Conservation (phyloP, 2,888 invertebrate genomes). For the Stenodema calcarata region DNA sequence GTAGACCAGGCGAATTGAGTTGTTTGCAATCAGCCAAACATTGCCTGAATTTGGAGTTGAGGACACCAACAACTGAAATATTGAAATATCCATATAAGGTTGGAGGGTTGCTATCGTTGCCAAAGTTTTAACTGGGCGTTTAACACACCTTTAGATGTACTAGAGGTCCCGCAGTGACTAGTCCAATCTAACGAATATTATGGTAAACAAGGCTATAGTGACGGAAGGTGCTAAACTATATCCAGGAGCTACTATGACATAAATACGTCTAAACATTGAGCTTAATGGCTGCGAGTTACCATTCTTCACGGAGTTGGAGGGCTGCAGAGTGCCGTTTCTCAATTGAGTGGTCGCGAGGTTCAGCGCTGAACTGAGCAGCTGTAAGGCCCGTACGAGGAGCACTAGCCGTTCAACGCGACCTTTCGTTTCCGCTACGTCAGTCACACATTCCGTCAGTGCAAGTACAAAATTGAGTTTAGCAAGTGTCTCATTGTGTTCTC, state of each 20-base stretch:
- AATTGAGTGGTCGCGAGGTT: conserved; percentile 87
- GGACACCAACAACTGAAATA: conserved; percentile 79
- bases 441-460: conserved; percentile 92
- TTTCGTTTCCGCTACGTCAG: conserved; percentile 80
- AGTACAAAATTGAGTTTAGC: conserved; percentile 97
- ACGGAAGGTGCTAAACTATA: too few relatives aligned
- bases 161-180: too few relatives aligned
- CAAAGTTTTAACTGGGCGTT: too few relatives aligned
- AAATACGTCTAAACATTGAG: too few relatives aligned
- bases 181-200: too few relatives aligned
- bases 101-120: too few relatives aligned
- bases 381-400: conserved; percentile 86
- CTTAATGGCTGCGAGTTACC: background rate
- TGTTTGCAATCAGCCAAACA: conserved; percentile 88
- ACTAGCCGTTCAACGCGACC: conserved; percentile 77
- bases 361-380: conserved; percentile 93
- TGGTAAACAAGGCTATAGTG: too few relatives aligned
- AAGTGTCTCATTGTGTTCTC: conserved; percentile 95
- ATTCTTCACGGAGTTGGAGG: conserved; percentile 86
- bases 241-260: too few relatives aligned
- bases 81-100: too few relatives aligned
- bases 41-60: conserved; percentile 91
- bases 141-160: too few relatives aligned
- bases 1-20: conserved; percentile 73
- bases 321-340: conserved; percentile 82